Evolutionary conservation across 2,888 invertebrate genomes (phyloP).

Genomic region (Neoascia interrupta): DNA sequence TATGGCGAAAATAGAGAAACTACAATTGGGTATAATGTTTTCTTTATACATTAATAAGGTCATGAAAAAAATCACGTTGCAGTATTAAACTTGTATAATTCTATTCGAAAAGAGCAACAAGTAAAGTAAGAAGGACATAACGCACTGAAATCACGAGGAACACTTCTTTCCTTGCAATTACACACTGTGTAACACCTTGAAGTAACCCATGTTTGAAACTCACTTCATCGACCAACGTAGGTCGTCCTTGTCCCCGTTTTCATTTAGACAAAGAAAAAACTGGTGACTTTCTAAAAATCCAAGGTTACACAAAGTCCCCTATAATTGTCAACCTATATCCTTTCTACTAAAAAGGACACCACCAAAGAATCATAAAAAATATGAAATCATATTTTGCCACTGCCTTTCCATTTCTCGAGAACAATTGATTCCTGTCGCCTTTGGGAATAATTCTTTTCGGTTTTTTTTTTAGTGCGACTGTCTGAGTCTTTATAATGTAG

Average conservation of each 20-base stretch:
- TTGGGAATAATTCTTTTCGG: conserved; percentile 31
- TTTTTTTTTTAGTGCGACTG: conserved; percentile 24
- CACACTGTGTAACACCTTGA: not conserved
- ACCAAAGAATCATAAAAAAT: conserved; percentile 46
- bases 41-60: too few species aligned
- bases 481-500: conserved; percentile 40
- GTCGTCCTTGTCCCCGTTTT: conserved; percentile 32
- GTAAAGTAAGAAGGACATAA: not conserved
- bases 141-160: conserved; percentile 20
- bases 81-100: too few species aligned
- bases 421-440: conserved; percentile 45
- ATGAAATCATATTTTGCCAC: conserved; percentile 61
- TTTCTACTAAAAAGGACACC: conserved; percentile 14
- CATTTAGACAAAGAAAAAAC: conserved; percentile 18
- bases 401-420: conserved; percentile 32
- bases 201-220: conserved; percentile 20
- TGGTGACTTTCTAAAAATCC: conserved; percentile 50
- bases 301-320: conserved; percentile 41
- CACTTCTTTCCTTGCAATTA: conserved; percentile 30
- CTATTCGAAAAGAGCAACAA: not conserved
- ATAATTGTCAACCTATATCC: conserved; percentile 2
- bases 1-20: too few species aligned
- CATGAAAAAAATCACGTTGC: too few species aligned
- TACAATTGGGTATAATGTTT: too few species aligned
- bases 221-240: not conserved